phyloP scores from a whole-genome alignment of 2,113 vertebrate species.

The Tragulus kanchil region DNA sequence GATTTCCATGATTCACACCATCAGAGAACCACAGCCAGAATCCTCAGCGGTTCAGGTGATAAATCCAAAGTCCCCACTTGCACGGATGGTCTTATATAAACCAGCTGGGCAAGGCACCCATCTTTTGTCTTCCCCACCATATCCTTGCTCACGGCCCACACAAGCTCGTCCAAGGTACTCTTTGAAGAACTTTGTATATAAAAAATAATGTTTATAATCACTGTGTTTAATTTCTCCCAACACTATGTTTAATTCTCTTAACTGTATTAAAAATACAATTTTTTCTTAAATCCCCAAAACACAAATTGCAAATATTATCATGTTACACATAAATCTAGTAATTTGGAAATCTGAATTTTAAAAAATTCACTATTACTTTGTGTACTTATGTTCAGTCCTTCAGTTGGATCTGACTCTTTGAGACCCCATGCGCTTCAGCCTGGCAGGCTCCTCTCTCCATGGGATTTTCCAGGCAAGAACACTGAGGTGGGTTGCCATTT shows the following conservation, averaged over 20 bases:
- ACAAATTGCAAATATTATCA: neutral
- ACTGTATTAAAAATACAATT: neutral
- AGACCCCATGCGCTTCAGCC: neutral
- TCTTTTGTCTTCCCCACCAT: neutral
- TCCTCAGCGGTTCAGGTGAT: neutral
- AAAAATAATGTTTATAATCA: slow-evolving; percentile 7
- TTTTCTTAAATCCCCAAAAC: neutral
- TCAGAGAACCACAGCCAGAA: neutral
- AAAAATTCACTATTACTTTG: neutral
- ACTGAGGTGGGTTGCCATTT: neutral
- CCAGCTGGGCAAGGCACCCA: neutral
- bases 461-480: neutral
- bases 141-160: neutral
- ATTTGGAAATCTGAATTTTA: neutral
- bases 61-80: slow-evolving; percentile 4
- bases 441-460: neutral
- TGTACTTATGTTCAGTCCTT: neutral
- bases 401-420: neutral
- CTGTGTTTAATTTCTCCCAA: slow-evolving; percentile 10
- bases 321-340: neutral
- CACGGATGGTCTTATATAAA: neutral
- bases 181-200: neutral
- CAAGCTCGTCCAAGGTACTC: neutral
- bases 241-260: neutral
- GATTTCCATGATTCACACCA: slow-evolving; percentile 42